Evolutionary conservation across 2,888 invertebrate genomes (phyloP), one percentile per base, ranked within the genome.

Genomic region (Chouioia cunea): DNA sequence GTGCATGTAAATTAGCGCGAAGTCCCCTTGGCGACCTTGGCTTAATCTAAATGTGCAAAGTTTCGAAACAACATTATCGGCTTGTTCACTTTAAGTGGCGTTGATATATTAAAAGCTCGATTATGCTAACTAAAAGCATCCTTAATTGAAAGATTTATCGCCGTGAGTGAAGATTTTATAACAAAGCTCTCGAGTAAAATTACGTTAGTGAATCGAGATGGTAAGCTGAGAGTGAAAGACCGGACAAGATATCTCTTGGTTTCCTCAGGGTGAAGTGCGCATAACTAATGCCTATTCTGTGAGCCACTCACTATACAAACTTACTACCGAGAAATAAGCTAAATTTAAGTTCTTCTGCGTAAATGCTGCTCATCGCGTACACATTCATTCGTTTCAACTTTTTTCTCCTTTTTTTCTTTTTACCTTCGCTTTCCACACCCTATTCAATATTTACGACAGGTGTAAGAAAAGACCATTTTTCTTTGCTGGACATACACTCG

Each of bases 151-250:
- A 58, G 43, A 52, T 58, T 65, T 58, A 58, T 44, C 22, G 4
- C 0, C 8, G 53, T 36, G 20, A 46, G 27, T 66, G 46, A 66
- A 27, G 52, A 66, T 66, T 66, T 59, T 52, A 66, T 66, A 59
- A 66, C 14, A n/a, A 23, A 4, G 27, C 60, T 47, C 22, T 36
- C 47, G 22, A 60, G 36, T 60, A 54, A 8, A 53, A 46, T 66
- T 59, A 66, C 52, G 59, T 46, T 59, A 66, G 44, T 15, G 18
- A n/a, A 36, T 46, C 46, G 43, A 57, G 10, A 43, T 18, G 14
- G 23, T 1, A 23, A 23, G 53, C n/a, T 2, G 52, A 22, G 52
- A 52, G 22, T 22, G 52, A 52, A 14, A 15, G 2, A 12, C 36
- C 1, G 12, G 36, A 12, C 36, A 36, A 36, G 36, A 12, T 36